These are phyloP conservation scores for Muscicapa adusta DNA, from an alignment of 2,113 vertebrate genomes.

Conservation along the genomic window DNA sequence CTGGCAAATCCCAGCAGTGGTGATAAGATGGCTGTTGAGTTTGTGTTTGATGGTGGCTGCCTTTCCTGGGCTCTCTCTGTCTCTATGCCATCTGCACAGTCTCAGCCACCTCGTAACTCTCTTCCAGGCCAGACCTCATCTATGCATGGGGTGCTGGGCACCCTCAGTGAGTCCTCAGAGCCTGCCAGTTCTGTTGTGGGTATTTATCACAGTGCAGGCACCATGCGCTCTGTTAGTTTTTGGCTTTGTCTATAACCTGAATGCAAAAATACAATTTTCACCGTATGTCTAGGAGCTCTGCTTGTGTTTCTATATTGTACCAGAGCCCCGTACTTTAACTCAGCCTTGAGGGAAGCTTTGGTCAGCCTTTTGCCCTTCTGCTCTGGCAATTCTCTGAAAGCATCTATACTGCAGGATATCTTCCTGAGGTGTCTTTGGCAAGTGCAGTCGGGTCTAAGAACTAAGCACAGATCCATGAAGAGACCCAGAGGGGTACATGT, in stretches of 20 bases:
- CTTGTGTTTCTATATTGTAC: not conserved
- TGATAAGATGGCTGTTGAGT: not conserved
- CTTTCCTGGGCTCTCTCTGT: not conserved
- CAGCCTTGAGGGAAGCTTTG: not conserved
- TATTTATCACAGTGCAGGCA: not conserved
- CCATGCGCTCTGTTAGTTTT: not conserved
- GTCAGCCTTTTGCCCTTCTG: not conserved
- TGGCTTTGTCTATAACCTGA: not conserved
- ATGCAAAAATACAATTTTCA: not conserved
- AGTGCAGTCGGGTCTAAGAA: not conserved
- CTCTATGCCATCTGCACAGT: not conserved
- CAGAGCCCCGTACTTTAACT: not conserved
- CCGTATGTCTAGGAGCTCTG: not conserved
- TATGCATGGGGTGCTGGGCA: not conserved
- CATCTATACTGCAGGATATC: rapidly evolving
- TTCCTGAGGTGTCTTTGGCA: not conserved
- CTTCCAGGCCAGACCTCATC: not conserved
- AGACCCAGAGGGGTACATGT: not conserved
- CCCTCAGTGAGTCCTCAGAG: not conserved
- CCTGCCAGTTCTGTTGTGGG: not conserved
- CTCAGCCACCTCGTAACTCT: not conserved
- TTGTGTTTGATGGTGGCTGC: not conserved
- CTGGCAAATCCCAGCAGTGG: not conserved
- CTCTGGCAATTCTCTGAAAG: not conserved
- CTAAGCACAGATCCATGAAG: not conserved